Percentiles rank a stretch among this genome's conserved stretches.
phyloP scores from a whole-genome alignment of 2,113 vertebrate species.

The Gorsachius goisagi region DNA sequence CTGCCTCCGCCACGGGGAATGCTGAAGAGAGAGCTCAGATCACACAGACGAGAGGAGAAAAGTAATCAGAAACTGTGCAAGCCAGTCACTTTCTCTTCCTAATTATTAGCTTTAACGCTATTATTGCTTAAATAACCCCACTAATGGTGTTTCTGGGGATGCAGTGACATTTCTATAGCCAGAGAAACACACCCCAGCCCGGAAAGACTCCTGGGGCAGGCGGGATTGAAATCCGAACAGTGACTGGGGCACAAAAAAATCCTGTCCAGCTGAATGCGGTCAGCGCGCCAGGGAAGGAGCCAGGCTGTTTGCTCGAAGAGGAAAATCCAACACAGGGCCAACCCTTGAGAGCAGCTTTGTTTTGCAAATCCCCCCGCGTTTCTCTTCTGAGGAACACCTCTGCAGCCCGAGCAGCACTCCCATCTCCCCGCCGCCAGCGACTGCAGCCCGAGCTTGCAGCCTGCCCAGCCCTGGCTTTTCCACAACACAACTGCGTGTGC shows the following conservation, averaged over 20 bases:
- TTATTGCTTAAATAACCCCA: background rate
- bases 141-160: background rate
- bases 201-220: background rate
- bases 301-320: background rate
- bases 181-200: background rate
- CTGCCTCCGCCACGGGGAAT: background rate
- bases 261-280: background rate
- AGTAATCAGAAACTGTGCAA: background rate
- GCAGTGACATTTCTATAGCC: background rate
- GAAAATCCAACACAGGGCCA: background rate
- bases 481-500: background rate
- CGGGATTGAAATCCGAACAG: background rate
- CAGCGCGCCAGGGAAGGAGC: background rate
- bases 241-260: background rate
- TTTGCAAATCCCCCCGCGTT: background rate
- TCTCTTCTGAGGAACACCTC: background rate
- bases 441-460: background rate
- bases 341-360: background rate
- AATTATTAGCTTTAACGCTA: background rate
- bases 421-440: background rate
- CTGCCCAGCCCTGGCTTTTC: background rate
- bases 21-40: background rate
- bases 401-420: background rate
- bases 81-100: slow-evolving; percentile 4
- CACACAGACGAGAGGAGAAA: background rate